Base-by-base conservation (phyloP, 2,888 invertebrate genomes). In the Lepetodrilus schrolli region DNA sequence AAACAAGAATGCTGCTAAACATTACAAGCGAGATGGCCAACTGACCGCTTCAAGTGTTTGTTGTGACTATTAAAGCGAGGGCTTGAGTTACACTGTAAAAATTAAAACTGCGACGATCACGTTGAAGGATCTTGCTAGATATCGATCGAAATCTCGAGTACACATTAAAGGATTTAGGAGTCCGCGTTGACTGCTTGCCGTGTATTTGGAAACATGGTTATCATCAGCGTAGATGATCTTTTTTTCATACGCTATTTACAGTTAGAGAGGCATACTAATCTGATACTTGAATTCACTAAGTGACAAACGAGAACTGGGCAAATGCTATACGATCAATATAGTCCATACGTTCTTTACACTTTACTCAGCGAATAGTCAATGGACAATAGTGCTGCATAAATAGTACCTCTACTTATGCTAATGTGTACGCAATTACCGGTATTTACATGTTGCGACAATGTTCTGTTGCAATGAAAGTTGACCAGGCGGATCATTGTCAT, bases 31-130 rank as follows among this genome's bases (percentile, higher is more conserved):
- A 30, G 43, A 21, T 47, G 21, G 21, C 26, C 21, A 43, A 30
- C 66, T 37, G 34, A 65, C 26, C 47, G 36, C 13, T 36, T 47
- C 47, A 30, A 72, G 48, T 72, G 66, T 72, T 72, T 58, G 47
- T 65, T 48, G 43, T 72, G 48, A 34, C 48, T 72, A 65, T 72
- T 66, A 65, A 72, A 65, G 49, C 30, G 72, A 26, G n/a, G 68
- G 38, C 68, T 68, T 68, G 68, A 68, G 47, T 68, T 68, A 68
- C 68, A 23, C n/a, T 68, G 68, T 38, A 47, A 68, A 68, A 47
- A 68, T 68, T 68, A 68, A 68, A 68, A 68, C 21, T 23, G 38
- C 43, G 47, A 30, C 47, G 47, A 68, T 23, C 23, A 30, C 43
- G 43, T 13, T 68, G 23, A 68, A 68, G 43, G 38, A 68, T 43